Percentiles rank a stretch among this genome's conserved stretches.
phyloP scores from a whole-genome alignment of 1,140 invertebrate species.

The Sipha flava region DNA sequence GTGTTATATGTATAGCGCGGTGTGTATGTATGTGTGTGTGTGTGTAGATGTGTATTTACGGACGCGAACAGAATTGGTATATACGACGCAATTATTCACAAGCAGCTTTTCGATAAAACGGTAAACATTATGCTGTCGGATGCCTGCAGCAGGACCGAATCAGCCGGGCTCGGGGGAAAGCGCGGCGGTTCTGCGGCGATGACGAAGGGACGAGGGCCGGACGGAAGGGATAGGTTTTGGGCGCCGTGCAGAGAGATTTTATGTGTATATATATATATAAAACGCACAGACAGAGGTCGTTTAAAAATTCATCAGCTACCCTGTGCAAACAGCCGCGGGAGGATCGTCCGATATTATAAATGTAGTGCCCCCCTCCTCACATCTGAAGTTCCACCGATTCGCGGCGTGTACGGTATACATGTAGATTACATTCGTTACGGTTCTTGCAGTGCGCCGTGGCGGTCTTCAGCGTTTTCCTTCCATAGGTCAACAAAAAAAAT shows the following conservation, averaged over 20 bases:
- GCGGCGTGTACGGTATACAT: too few relatives aligned
- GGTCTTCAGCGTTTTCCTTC: too few relatives aligned
- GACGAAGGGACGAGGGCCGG: not conserved
- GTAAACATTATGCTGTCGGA: not conserved
- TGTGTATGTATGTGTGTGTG: not conserved
- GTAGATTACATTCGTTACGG: too few relatives aligned
- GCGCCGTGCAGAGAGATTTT: not conserved
- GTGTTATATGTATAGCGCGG: not conserved
- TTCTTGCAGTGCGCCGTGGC: too few relatives aligned
- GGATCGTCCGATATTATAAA: not conserved
- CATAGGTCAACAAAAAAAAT: too few relatives aligned
- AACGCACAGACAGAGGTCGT: conserved; percentile 4
- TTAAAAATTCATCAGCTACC: conserved; percentile 12
- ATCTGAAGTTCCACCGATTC: not conserved
- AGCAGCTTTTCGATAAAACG: conserved; percentile 19
- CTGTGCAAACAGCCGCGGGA: conserved; percentile 5
- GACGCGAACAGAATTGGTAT: not conserved
- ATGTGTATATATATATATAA: too few relatives aligned
- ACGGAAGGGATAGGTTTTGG: too few relatives aligned
- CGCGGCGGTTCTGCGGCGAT: not conserved
- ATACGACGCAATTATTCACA: conserved; percentile 6
- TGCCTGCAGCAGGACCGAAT: not conserved
- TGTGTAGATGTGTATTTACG: too few relatives aligned
- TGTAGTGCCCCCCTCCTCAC: not conserved
- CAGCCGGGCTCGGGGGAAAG: not conserved